Evolutionary conservation across 2,888 invertebrate genomes (phyloP), one percentile per base, ranked within the genome.

Genomic region (Brachyopa scutellaris): DNA sequence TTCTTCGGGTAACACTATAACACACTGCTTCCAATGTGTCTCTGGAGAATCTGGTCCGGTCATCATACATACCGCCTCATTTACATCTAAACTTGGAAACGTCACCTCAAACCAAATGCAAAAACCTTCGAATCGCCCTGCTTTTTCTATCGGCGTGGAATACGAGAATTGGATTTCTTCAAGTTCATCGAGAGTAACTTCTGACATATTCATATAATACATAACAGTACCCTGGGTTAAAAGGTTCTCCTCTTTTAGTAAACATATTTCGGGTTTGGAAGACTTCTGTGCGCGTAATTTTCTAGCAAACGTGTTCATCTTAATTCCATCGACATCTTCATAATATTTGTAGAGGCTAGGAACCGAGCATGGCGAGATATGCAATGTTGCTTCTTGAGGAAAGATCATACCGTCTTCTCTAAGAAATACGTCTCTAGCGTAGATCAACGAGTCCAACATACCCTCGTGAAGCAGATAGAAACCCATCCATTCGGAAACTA

Each of bases 401-500:
- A 96, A 96, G 90, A 97, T 92, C 2, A 92, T 88, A 0, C 97
- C 97, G 17, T 92, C 91, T 86, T 94, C 91, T 86, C 94, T 95
- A 0, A 98, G 91, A 89, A 95, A 97, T 83, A 93, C 93, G 87
- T 98, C 96, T 85, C 97, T 92, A 0, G 97, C 97, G 86, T 91
- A 91, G 8, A 98, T 90, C 2, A 99, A 95, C 0, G 97, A 97
- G 88, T 97, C 96, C 62, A 99, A 89, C 99, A 99, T 99, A 5
- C 96, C 97, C 90, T 99, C 98, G 88, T 98, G 98, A 11, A 99
- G 91, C 29, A 99, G 92, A 90, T 97, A 98, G 90, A 98, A 98
- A 0, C 98, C 98, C 98, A 99, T 99, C 98, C 98, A 99, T 91
- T 99, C 98, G 0, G 98, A 98, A 3, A 99, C 93, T 84, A 99